Base-by-base conservation (phyloP, 2,888 invertebrate genomes). In the Polyommatus icarus region DNA sequence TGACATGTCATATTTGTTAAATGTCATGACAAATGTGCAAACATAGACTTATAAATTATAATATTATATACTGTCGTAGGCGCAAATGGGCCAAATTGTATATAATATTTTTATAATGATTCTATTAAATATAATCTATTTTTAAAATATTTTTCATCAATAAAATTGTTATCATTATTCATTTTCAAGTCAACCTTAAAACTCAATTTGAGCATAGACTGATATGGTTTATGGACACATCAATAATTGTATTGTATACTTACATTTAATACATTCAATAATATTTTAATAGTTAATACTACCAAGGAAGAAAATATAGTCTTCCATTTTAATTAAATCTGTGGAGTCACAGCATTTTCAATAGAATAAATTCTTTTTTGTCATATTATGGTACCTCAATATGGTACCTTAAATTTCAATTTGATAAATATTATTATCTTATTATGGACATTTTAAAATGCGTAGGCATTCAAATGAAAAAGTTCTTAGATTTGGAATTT, bases 201-300 rank as follows among this genome's bases (percentile, higher is more conserved):
- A 67, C 29, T 67, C 5, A 18, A 67, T 67, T 67, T 67, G 29
- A 67, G 29, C 67, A 61, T 20, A 61, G 7, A 61, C 12, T 24
- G 61, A 61, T 61, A 61, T n/a, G n/a, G n/a, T n/a, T n/a, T n/a
- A n/a, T 61, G 67, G 29, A 67, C 67, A 32, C 67, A 67, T 4
- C 29, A 67, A 29, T 40, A 10, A 40, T 15, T 29, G 15, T 67
- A 67, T 15, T 29, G 29, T 4, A 67, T 61, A 12, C n/a, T n/a
- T 12, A 67, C 24, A 24, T 67, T 67, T 20, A 12, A 67, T 24
- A 67, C 29, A 67, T 67, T 67, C 12, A 12, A 20, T 24, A 12
- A 20, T 24, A 12, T 24, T 24, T 24, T 1, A 12, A 20, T 24
- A 61, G 7, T 12, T 24, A 61, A 12, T 4, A 4, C 61, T 61